Evolutionary conservation across 2,113 vertebrate genomes (phyloP).

Genomic region (Sapajus apella): DNA sequence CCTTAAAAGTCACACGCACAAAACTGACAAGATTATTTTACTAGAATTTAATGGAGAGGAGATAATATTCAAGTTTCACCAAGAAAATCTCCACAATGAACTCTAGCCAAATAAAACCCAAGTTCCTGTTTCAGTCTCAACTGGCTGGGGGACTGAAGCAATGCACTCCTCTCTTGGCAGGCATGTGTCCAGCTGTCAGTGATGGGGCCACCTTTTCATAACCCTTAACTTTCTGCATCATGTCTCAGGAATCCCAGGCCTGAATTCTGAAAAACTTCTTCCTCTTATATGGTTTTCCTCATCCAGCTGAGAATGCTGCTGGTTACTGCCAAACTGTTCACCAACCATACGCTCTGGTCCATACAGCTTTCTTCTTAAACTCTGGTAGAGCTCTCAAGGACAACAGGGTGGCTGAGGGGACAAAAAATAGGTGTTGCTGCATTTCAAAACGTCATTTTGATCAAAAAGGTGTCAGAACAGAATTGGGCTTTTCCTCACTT

Average conservation of each 20-base stretch:
- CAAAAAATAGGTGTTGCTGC: conserved; percentile 6
- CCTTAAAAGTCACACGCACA: conserved; percentile 52
- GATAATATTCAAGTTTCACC: conserved; percentile 41
- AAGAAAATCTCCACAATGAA: conserved; percentile 49
- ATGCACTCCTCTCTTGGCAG: background rate
- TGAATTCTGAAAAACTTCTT: background rate
- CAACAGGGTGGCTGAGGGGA: conserved; percentile 88
- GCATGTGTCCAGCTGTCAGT: background rate
- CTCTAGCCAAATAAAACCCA: conserved; percentile 42
- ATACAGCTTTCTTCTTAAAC: conserved; percentile 95
- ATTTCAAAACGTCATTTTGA: background rate
- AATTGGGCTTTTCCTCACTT: conserved; percentile 12
- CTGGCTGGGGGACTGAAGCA: background rate
- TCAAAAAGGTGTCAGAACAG: background rate
- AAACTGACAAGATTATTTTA: conserved; percentile 69
- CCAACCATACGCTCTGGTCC: conserved; percentile 95
- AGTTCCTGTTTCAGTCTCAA: conserved; percentile 30
- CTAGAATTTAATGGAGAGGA: conserved; percentile 44
- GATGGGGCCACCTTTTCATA: background rate
- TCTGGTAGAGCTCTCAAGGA: conserved; percentile 88
- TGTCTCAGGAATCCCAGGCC: background rate
- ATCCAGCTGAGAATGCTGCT: background rate
- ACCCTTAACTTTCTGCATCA: background rate
- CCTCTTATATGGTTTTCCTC: conserved; percentile 43
- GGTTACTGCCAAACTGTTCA: conserved; percentile 74